phyloP scores from a whole-genome alignment of 1,140 invertebrate species.

The Dufourea novaeangliae region DNA sequence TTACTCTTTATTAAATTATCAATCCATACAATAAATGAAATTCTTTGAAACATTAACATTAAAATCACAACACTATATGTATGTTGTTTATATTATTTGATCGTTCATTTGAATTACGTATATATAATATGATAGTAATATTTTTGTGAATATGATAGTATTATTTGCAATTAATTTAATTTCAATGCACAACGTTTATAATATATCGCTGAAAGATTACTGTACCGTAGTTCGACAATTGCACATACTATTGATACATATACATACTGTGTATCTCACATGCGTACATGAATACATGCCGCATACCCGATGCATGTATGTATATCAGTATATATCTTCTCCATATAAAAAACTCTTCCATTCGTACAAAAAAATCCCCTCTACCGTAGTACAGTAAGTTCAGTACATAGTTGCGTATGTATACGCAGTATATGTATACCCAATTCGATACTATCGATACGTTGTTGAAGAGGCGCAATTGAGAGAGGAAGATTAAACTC shows the following conservation, averaged over 20 bases:
- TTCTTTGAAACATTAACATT: constrained; percentile 9
- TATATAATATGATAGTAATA: not conserved
- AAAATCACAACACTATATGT: constrained; percentile 1
- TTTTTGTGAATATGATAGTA: not conserved
- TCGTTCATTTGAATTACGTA: not conserved
- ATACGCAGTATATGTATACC: not conserved
- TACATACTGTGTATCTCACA: too few species aligned
- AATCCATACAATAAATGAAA: not conserved
- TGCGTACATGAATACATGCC: too few species aligned
- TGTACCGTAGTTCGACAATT: too few species aligned
- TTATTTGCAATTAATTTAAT: too few species aligned
- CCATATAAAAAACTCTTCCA: too few species aligned
- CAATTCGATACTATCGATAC: not conserved
- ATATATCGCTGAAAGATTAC: too few species aligned
- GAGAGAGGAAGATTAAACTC: not conserved
- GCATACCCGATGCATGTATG: too few species aligned
- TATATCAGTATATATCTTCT: too few species aligned
- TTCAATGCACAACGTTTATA: too few species aligned
- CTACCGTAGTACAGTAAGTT: not conserved
- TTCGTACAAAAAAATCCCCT: not conserved
- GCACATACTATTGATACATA: too few species aligned
- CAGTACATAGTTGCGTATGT: too few species aligned
- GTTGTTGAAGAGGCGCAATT: not conserved
- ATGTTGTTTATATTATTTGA: constrained; percentile 2
- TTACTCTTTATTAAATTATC: constrained; percentile 1